These are phyloP conservation scores for Momotus momota DNA, from an alignment of 2,797 vertebrate genomes.

Conservation along the genomic window DNA sequence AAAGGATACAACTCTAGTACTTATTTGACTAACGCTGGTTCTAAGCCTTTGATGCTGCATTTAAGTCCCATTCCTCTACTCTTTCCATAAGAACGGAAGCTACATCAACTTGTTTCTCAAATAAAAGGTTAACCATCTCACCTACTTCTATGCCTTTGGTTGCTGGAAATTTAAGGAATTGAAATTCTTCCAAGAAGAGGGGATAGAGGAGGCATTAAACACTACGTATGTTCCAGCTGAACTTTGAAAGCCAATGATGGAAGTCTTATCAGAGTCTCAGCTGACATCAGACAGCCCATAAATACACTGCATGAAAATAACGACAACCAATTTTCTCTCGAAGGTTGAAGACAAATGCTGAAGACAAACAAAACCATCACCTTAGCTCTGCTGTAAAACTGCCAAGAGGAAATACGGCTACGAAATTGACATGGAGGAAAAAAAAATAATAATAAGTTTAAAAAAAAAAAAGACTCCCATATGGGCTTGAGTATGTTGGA, in stretches of 20 bases:
- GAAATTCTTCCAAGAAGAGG: neutral
- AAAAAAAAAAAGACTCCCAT: neutral
- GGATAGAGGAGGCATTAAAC: neutral
- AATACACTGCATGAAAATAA: constrained; percentile 53
- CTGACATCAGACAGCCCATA: constrained; percentile 46
- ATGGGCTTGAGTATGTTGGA: neutral
- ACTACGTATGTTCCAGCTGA: neutral
- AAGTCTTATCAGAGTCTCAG: constrained; percentile 60
- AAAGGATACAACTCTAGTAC: neutral
- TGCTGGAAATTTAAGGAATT: neutral
- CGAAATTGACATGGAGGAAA: neutral
- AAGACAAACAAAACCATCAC: neutral
- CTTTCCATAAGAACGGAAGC: neutral
- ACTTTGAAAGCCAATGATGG: constrained; percentile 13
- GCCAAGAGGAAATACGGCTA: neutral
- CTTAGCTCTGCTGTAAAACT: neutral
- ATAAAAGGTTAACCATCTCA: neutral
- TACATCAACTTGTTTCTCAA: neutral
- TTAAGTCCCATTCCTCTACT: neutral
- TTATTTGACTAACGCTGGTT: neutral
- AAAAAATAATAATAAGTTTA: too few species aligned
- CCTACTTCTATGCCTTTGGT: neutral
- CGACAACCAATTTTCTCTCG: constrained; percentile 12
- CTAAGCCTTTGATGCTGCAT: neutral
- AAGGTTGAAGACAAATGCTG: constrained; percentile 31